Evolutionary conservation across 1,140 invertebrate species (phyloP).

Genomic region (Drosophila tsacasi): DNA sequence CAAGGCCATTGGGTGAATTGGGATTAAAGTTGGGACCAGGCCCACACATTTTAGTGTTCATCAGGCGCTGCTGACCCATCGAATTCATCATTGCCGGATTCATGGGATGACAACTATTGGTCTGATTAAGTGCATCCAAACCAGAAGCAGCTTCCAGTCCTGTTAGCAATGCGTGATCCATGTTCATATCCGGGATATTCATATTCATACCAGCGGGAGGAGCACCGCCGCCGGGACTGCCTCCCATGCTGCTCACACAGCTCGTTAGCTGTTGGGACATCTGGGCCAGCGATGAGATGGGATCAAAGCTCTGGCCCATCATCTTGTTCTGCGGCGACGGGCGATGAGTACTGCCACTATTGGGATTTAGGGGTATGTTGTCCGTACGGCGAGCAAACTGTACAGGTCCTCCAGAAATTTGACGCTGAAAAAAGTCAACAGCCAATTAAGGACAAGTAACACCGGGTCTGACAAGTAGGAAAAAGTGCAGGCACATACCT

Average conservation of each 20-base stretch:
- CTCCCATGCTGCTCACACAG: constrained; percentile 86
- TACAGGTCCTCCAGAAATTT: constrained; percentile 53
- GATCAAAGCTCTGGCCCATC: constrained; percentile 91
- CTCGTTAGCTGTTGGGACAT: constrained; percentile 97
- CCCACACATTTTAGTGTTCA: constrained; percentile 85
- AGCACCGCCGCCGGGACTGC: constrained; percentile 86
- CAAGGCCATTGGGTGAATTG: constrained; percentile 47
- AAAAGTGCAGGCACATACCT: constrained; percentile 33
- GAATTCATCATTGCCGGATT: constrained; percentile 63
- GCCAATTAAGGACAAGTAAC: not conserved
- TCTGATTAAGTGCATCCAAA: constrained; percentile 65
- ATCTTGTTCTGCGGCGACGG: constrained; percentile 87
- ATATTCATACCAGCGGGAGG: constrained; percentile 80
- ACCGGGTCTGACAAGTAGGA: not conserved
- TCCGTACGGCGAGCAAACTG: constrained; percentile 88
- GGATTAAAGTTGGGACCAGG: constrained; percentile 70
- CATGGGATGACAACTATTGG: constrained; percentile 60
- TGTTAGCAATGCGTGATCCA: constrained; percentile 82
- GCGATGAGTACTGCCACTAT: constrained; percentile 86
- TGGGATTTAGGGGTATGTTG: constrained; percentile 93
- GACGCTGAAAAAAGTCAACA: constrained; percentile 53
- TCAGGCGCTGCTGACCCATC: constrained; percentile 74
- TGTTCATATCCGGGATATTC: constrained; percentile 75
- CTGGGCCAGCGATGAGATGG: constrained; percentile 96
- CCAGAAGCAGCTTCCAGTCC: constrained; percentile 64